A percentile compares a stretch with the other conserved stretches of the same genome.
Evolutionary conservation across 2,113 vertebrate species (phyloP).

Genomic region (Trochalopteron elliotii): DNA sequence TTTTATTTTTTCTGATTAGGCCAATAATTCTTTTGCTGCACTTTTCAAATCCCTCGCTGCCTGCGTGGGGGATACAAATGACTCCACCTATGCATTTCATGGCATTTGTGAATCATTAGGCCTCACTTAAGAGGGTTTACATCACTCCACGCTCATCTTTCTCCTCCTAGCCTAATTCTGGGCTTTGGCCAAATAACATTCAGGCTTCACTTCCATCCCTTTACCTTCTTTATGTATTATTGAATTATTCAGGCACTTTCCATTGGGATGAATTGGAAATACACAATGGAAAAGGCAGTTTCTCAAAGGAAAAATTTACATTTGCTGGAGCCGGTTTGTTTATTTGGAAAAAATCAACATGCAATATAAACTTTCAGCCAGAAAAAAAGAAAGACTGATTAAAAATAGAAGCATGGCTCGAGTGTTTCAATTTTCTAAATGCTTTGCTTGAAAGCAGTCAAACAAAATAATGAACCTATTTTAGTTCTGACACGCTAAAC

Average conservation of each 20-base stretch:
- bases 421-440: neutral
- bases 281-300: neutral
- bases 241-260: constrained; percentile 4
- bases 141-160: neutral
- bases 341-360: neutral
- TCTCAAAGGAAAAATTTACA: neutral
- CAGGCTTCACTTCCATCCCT: neutral
- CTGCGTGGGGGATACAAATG: neutral
- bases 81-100: neutral
- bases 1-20: neutral
- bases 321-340: neutral
- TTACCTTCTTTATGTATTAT: neutral
- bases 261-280: neutral
- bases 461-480: neutral
- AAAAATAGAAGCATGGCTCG: neutral
- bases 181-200: constrained; percentile 16
- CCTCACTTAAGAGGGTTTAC: constrained; percentile 6
- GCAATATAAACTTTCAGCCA: neutral
- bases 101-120: constrained; percentile 40
- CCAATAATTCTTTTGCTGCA: neutral
- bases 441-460: neutral
- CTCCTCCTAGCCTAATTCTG: neutral
- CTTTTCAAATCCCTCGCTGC: neutral
- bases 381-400: neutral
- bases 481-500: neutral